Percentiles rank a stretch among this genome's conserved stretches.
These are phyloP conservation scores for Tokudaia muenninki DNA, from an alignment of 2,797 vertebrate genomes.

Conservation along the genomic window DNA sequence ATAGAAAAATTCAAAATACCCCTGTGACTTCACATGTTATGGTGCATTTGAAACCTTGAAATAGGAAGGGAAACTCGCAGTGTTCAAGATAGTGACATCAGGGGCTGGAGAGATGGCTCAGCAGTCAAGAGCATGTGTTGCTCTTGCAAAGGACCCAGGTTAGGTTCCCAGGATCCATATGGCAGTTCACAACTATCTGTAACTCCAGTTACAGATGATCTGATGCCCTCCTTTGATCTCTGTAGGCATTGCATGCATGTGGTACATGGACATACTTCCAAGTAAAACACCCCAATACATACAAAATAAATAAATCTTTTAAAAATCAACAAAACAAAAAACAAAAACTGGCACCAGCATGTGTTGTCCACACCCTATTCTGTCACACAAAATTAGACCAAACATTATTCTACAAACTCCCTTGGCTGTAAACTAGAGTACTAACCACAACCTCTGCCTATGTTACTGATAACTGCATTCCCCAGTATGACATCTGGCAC, in stretches of 20 bases:
- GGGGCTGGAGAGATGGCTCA: neutral
- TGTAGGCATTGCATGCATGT: neutral
- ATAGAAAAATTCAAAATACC: constrained; percentile 8
- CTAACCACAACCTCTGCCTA: neutral
- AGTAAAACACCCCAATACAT: neutral
- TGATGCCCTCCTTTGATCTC: neutral
- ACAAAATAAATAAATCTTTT: neutral
- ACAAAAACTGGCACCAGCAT: too few relatives aligned
- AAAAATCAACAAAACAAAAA: neutral
- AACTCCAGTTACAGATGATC: too few relatives aligned
- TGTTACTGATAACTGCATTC: neutral
- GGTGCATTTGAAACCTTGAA: neutral
- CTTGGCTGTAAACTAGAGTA: neutral
- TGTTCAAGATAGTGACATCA: neutral
- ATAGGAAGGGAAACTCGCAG: neutral
- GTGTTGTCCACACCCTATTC: too few relatives aligned
- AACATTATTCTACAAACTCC: neutral
- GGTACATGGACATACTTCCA: neutral
- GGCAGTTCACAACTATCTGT: too few relatives aligned
- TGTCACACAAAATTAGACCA: neutral
- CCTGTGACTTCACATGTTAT: neutral
- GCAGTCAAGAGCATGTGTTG: neutral
- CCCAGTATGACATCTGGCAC: neutral
- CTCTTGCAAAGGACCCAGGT: neutral
- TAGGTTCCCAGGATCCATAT: neutral